Evolutionary conservation across 2,113 vertebrate species (phyloP).

Genomic region (Nymphicus hollandicus): DNA sequence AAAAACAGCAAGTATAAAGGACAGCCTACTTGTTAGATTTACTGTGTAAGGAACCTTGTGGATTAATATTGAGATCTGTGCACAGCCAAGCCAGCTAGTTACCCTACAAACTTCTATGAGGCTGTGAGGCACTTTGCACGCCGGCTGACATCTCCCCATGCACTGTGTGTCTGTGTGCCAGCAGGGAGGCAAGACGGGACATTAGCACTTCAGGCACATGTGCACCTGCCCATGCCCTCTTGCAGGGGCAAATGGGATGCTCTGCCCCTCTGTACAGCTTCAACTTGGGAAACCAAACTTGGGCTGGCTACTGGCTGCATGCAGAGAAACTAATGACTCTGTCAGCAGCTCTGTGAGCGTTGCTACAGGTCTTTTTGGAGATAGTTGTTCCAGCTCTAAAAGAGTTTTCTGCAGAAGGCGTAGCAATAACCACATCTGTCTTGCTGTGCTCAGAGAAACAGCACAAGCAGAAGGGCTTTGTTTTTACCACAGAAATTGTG

Average conservation of each 20-base stretch:
- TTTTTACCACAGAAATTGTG: not conserved
- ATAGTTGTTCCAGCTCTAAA: not conserved
- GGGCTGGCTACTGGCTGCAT: not conserved
- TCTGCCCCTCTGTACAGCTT: not conserved
- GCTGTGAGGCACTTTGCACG: not conserved
- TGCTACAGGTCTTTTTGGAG: not conserved
- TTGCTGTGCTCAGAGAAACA: not conserved
- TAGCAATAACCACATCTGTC: not conserved
- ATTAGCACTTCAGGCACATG: not conserved
- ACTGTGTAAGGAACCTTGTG: not conserved
- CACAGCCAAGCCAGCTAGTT: not conserved
- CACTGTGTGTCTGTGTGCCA: fast-evolving
- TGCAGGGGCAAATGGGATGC: not conserved
- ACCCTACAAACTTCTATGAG: not conserved
- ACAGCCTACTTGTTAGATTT: not conserved
- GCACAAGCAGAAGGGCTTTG: not conserved
- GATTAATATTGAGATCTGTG: not conserved
- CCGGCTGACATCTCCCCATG: fast-evolving
- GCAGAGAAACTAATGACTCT: not conserved
- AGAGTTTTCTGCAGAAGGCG: not conserved
- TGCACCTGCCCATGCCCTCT: not conserved
- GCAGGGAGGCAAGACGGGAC: not conserved
- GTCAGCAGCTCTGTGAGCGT: not conserved
- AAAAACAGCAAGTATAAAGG: not conserved
- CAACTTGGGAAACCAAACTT: not conserved